Evolutionary conservation across 2,888 invertebrate genomes (phyloP), one percentile per base, ranked within the genome.

Genomic region (Elegia similella): DNA sequence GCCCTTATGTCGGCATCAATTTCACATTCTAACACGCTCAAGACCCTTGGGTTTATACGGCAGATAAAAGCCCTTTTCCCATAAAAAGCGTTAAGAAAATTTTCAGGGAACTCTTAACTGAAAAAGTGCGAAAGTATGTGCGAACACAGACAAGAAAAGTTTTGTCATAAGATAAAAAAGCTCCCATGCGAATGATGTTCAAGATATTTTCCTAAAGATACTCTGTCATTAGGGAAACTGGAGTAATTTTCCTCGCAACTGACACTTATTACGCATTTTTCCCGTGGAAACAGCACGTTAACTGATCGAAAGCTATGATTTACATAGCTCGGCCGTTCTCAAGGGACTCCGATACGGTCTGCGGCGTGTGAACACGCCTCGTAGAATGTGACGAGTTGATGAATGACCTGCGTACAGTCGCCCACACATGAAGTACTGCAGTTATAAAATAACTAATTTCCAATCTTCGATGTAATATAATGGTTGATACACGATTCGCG

Each of bases 361-460:
- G 34, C 64, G 64, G 52, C 71, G 71, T 71, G 71, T 66, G 71
- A 71, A 71, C 60, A 43, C 6, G 50, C 10, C 47, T 48, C 30
- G 15, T 38, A 16, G 50, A 7, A 6, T 34, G 50, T 50, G 50
- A 38, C 34, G 50, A 34, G 0, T 38, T 50, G 50, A 50, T 50
- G 50, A 50, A 50, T 50, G 34, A n/a, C 32, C 15, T 16, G 23
- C 23, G 29, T 48, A 48, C 13, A 23, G 44, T 46, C 44, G 15
- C 6, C 42, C 13, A 23, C 23, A 23, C 23, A 23, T 23, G 23
- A 23, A 23, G 23, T 23, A 23, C 23, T 23, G 5, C 23, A 23
- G 23, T 3, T 23, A 3, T 23, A 23, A 5, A 23, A n/a, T n/a
- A n/a, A n/a, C n/a, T n/a, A n/a, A n/a, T n/a, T n/a, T n/a, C n/a